A percentile compares a stretch with the other conserved stretches of the same genome.
Conservation (phyloP, 2,113 vertebrate species). For the Cariama cristata region DNA sequence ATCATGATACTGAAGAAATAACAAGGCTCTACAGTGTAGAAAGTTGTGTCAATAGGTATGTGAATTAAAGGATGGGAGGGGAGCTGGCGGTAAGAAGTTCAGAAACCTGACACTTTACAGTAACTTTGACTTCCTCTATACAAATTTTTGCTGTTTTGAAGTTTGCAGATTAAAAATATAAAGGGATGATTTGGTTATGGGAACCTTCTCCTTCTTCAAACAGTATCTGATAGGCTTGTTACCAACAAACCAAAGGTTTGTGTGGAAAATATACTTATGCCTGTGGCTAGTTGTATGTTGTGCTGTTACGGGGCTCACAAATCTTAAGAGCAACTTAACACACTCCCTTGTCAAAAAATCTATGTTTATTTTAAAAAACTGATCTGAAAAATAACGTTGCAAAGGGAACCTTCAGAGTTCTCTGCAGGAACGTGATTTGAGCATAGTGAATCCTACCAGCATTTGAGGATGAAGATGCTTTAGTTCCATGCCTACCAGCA, state of each 20-base stretch:
- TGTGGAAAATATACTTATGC: neutral
- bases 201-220: neutral
- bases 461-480: neutral
- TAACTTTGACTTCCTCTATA: conserved; percentile 54
- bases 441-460: neutral
- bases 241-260: neutral
- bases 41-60: conserved; percentile 9
- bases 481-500: neutral
- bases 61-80: conserved; percentile 41
- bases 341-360: neutral
- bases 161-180: neutral
- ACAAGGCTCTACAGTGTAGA: neutral
- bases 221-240: neutral
- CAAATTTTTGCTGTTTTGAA: conserved; percentile 32
- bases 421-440: neutral
- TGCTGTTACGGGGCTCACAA: neutral
- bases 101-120: conserved; percentile 35
- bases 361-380: neutral
- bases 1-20: neutral
- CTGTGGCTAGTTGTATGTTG: neutral
- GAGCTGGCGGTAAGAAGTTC: conserved; percentile 18
- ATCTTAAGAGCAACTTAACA: neutral
- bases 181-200: neutral
- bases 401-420: neutral
- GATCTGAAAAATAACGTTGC: neutral